A percentile compares a stretch with the other conserved stretches of the same genome.
Evolutionary conservation across 2,888 invertebrate species (phyloP).

Genomic region (Oligia fasciuncula): DNA sequence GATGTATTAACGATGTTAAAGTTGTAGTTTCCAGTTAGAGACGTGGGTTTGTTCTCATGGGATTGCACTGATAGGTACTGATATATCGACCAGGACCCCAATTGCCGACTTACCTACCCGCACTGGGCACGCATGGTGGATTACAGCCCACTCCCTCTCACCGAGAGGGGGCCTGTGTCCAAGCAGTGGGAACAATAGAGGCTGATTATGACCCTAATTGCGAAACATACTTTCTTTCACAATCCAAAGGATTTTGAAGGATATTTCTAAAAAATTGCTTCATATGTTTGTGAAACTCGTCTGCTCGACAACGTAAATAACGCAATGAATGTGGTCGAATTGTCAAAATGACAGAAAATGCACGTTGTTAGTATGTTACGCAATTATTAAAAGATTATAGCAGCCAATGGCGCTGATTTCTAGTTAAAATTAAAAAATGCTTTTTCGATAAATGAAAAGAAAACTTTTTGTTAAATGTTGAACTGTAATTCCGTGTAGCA

Average conservation of each 20-base stretch:
- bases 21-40: slow-evolving; percentile 22
- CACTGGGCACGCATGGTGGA: neutral
- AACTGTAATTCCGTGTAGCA: neutral
- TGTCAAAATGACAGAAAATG: neutral
- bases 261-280: neutral
- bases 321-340: neutral
- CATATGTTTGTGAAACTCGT: neutral
- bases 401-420: neutral
- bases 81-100: neutral
- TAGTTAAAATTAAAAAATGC: neutral
- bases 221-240: neutral
- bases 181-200: neutral
- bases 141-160: neutral
- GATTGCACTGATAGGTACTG: neutral
- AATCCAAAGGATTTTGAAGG: neutral
- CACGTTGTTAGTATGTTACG: no score
- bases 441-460: neutral
- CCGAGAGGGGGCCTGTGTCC: neutral
- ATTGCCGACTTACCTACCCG: neutral
- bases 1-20: slow-evolving; percentile 54
- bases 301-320: neutral
- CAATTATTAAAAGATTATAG: neutral
- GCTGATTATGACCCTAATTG: neutral
- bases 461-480: neutral
- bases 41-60: neutral